phyloP scores from a whole-genome alignment of 2,888 invertebrate genomes.

The Perizoma flavofasciatum region DNA sequence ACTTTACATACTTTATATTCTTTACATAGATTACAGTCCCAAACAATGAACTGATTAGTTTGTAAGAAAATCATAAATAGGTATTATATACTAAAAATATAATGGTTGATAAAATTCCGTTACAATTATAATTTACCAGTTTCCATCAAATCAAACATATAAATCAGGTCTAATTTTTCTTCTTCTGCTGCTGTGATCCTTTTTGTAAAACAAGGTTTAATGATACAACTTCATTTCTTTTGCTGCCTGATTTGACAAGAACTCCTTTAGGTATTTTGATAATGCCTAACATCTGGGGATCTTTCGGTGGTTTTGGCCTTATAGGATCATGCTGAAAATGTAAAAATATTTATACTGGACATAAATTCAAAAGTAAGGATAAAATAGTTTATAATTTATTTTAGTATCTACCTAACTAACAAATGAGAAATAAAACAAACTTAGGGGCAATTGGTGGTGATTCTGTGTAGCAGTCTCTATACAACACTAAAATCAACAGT shows the following conservation, averaged over 20 bases:
- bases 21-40: slow-evolving; percentile 71
- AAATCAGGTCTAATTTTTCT: background rate
- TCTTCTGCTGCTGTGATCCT: slow-evolving; percentile 32
- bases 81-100: slow-evolving; percentile 2
- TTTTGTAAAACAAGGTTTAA: slow-evolving; percentile 61
- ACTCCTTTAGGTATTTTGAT: slow-evolving; percentile 59
- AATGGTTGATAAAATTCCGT: background rate
- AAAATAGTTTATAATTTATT: no score
- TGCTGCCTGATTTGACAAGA: slow-evolving; percentile 54
- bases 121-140: slow-evolving; percentile 3
- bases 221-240: slow-evolving; percentile 52
- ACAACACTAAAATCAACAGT: no score
- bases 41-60: slow-evolving; percentile 49
- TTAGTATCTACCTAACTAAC: no score
- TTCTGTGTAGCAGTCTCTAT: no score
- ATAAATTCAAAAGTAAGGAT: background rate
- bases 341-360: slow-evolving; percentile 10
- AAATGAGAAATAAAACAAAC: no score
- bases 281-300: slow-evolving; percentile 49
- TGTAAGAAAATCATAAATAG: slow-evolving; percentile 6
- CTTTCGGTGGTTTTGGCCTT: slow-evolving; percentile 25
- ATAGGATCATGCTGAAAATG: slow-evolving; percentile 45
- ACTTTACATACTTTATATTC: slow-evolving; percentile 73
- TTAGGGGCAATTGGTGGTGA: no score
- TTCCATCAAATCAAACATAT: slow-evolving; percentile 1